Conservation (phyloP, 2,888 invertebrate genomes). For the Drosophila sordidula region DNA sequence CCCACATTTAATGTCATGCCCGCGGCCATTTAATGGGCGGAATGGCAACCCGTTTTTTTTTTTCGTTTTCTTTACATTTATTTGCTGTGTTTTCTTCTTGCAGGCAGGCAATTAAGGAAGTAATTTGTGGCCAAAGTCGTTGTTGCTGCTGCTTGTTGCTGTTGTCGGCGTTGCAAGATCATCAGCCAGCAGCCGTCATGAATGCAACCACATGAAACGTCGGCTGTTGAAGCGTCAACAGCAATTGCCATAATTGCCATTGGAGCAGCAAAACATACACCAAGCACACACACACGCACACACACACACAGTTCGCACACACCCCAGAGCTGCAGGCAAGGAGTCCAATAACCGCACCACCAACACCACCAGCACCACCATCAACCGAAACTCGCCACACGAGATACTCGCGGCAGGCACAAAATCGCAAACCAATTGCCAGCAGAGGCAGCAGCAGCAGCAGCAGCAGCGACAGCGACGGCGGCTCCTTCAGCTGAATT, state of each 20-base stretch:
- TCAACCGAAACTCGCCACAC: conserved; percentile 71
- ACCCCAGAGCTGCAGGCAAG: conserved; percentile 48
- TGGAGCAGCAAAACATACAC: conserved; percentile 62
- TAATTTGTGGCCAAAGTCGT: conserved; percentile 66
- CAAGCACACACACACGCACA: conserved; percentile 27
- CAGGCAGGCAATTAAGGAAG: conserved; percentile 81
- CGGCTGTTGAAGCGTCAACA: conserved; percentile 79
- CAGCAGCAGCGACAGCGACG: not conserved
- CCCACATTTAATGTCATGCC: conserved; percentile 51
- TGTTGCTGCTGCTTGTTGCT: conserved; percentile 31
- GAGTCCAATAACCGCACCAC: conserved; percentile 81
- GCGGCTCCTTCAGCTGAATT: conserved; percentile 58
- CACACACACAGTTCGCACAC: conserved; percentile 10
- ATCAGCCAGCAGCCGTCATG: conserved; percentile 65
- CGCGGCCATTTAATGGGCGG: conserved; percentile 46
- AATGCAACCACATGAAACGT: conserved; percentile 74
- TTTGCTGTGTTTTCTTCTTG: conserved; percentile 43
- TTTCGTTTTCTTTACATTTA: conserved; percentile 27
- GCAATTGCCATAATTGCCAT: conserved; percentile 80
- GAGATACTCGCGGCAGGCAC: conserved; percentile 75
- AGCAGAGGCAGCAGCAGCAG: conserved; percentile 22
- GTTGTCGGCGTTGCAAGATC: conserved; percentile 55
- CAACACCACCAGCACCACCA: conserved; percentile 26
- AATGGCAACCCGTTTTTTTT: conserved; percentile 48
- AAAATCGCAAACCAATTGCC: conserved; percentile 51